Base-by-base conservation (phyloP, 2,888 invertebrate species). In the Pachycephus smyrnensis region DNA sequence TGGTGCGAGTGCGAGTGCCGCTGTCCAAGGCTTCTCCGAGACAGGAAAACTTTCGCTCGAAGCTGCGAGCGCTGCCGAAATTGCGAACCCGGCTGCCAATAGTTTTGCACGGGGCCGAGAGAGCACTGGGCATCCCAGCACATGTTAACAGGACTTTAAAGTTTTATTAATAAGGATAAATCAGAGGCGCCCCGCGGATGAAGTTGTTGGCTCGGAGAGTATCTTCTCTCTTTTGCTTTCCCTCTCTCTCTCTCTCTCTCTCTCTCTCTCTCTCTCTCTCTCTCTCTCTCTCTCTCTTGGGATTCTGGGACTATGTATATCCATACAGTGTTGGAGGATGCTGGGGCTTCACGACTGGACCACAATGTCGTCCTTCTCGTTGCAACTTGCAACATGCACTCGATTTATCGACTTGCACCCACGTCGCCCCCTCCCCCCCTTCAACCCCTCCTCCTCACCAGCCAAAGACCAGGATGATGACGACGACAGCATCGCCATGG, bases 91-190 rank as follows among this genome's bases (percentile, higher is more conserved):
- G 12, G 30, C 0, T 32, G 69, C 69, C 73, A 73, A 73, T 35
- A 73, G 73, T 73, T 73, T 35, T 33, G 69, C 77, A 68, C 40
- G 55, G 78, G 73, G 75, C 77, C 73, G 75, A 15, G 40, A 40
- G 4, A 15, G 6, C 15, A 6, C 40, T 6, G 40, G 15, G 40
- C 40, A 78, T 77, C 82, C 76, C 82, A 84, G 84, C 86, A 87
- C 88, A 89, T 89, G 90, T 90, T 88, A 90, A 90, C 90, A 90
- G 89, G 87, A 86, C 87, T 88, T 88, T 86, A 87, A 89, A 88
- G 86, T 89, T 88, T 90, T 90, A 90, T 91, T 91, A 90, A 91
- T 90, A 90, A 90, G 88, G 88, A 91, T 91, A 90, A 90, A 91
- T 90, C 90, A 90, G 88, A 85, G 89, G 87, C 88, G 89, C 89